These are phyloP conservation scores for Syritta pipiens DNA, from an alignment of 2,888 invertebrate genomes.

Conservation along the genomic window DNA sequence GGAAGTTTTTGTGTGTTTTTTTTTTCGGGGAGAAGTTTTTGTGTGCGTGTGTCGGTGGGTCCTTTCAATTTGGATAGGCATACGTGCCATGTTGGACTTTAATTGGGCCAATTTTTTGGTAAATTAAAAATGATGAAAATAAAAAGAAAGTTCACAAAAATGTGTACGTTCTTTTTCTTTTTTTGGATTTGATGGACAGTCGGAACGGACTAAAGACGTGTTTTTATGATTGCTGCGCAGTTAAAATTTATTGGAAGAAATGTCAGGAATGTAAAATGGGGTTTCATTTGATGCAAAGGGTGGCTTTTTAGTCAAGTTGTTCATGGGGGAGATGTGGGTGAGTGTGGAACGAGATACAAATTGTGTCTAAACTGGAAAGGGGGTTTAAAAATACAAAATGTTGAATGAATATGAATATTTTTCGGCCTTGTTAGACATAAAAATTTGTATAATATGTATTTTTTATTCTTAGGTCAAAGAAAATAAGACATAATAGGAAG, in stretches of 20 bases:
- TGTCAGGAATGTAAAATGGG: conserved; percentile 52
- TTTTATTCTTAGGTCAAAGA: too few relatives aligned
- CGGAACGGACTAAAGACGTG: conserved; percentile 34
- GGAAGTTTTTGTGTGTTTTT: conserved; percentile 12
- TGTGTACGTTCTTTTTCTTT: too few relatives aligned
- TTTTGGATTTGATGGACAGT: background rate
- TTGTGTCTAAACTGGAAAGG: too few relatives aligned
- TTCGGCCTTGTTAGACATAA: too few relatives aligned
- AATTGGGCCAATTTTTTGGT: conserved; percentile 69
- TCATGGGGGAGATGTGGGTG: background rate
- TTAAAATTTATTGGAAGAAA: conserved; percentile 54
- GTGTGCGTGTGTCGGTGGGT: background rate
- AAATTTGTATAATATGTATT: too few relatives aligned
- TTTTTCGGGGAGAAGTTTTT: background rate
- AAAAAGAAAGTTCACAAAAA: background rate
- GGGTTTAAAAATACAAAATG: too few relatives aligned
- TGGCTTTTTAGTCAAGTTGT: conserved; percentile 34
- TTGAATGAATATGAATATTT: too few relatives aligned
- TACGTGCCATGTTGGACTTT: conserved; percentile 56
- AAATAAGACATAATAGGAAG: too few relatives aligned
- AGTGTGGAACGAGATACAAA: too few relatives aligned
- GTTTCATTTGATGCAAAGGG: conserved; percentile 50
- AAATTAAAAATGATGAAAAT: conserved; percentile 53
- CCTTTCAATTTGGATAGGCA: background rate
- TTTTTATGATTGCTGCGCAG: conserved; percentile 63